phyloP scores from a whole-genome alignment of 2,113 vertebrate genomes.

The Cyprinodon tularosa region DNA sequence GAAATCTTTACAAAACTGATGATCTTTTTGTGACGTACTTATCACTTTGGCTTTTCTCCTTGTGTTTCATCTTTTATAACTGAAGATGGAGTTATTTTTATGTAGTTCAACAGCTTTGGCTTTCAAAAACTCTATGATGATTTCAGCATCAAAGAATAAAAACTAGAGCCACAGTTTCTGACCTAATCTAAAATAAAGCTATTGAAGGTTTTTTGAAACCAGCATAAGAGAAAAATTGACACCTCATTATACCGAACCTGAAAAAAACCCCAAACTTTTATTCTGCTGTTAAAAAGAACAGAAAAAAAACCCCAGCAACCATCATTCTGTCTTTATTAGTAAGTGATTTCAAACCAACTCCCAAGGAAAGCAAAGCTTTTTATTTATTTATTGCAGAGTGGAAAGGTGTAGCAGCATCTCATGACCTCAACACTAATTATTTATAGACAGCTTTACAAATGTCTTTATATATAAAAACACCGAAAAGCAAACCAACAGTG shows the following conservation, averaged over 20 bases:
- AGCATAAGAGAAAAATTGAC: conserved; percentile 2
- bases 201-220: background rate
- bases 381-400: conserved; percentile 5
- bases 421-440: background rate
- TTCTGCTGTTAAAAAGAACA: conserved; percentile 4
- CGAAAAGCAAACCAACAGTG: background rate
- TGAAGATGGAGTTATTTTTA: background rate
- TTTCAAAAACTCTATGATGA: background rate
- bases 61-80: background rate
- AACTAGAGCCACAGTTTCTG: background rate
- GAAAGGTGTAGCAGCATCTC: background rate
- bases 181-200: background rate
- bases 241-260: background rate
- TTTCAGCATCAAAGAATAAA: background rate
- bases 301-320: conserved; percentile 1
- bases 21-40: background rate
- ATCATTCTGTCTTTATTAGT: conserved; percentile 19
- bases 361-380: background rate
- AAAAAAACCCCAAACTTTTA: background rate
- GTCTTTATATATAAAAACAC: background rate
- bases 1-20: background rate
- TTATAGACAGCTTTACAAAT: background rate
- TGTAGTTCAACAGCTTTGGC: background rate
- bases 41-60: background rate
- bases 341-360: background rate